Evolutionary conservation across 1,140 invertebrate genomes (phyloP), one percentile per base, ranked within the genome.

Genomic region (Tetragnatha versicolor): DNA sequence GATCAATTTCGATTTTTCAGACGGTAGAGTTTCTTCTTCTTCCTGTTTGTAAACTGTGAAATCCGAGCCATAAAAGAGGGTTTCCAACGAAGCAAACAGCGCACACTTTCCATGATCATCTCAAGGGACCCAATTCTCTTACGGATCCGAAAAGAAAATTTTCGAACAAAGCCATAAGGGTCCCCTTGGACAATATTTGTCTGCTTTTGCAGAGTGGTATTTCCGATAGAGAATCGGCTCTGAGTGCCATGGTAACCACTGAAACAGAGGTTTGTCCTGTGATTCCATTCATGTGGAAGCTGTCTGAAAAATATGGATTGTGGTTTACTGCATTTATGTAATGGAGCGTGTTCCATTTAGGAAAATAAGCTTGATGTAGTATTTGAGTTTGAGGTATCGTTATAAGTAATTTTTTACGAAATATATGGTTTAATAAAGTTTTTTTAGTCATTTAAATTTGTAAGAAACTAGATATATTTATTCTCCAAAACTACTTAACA

Each of bases 181-280:
- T 60, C 69, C 69, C 69, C 47, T 47, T 45, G 37, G 53, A 73
- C 37, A 35, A 45, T 42, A 58, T 73, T 73, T 73, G 69, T 60
- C 55, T 73, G 39, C 60, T 70, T 42, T 37, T 45, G 29, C 17
- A 60, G 39, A 53, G 27, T 42, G 22, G 33, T 17, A 45, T 60
- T 47, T 60, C 17, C 53, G 17, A 73, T 45, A n/a, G 31, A 7
- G 20, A 5, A 22, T 37, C 31, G 29, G 7, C 39, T 53, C 33
- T 5, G 33, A 55, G 10, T n/a, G 31, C 25, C 17, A 35, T 39
- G 10, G 7, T 55, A 33, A 70, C 49, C 33, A 29, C 22, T 33
- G 49, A 10, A 60, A 60, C 17, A 33, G 17, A 10, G 17, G 55
- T 29, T 29, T 60, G 14, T 60, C n/a, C 4, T 10, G 1, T 10